Evolutionary conservation across 2,113 vertebrate genomes (phyloP).

Genomic region (Colaptes auratus): DNA sequence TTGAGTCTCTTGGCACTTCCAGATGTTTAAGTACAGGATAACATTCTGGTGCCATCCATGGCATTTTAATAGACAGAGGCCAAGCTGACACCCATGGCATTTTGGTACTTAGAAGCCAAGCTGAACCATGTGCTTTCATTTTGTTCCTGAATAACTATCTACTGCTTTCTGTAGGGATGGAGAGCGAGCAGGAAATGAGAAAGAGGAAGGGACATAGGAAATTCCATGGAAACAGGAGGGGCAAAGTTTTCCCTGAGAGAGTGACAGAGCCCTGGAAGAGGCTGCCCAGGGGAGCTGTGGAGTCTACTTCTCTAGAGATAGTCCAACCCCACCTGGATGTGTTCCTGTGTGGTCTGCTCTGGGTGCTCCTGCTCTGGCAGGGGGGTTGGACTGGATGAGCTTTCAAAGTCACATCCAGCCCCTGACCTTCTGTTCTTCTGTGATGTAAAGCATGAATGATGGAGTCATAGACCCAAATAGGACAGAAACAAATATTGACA

Average conservation of each 20-base stretch:
- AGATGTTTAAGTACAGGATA: not conserved
- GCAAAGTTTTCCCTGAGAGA: no score
- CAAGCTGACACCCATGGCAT: not conserved
- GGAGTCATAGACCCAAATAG: not conserved
- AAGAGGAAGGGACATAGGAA: not conserved
- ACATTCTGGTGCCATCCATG: not conserved
- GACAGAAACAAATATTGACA: not conserved
- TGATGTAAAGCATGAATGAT: not conserved
- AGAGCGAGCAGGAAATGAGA: not conserved
- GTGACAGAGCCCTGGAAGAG: no score
- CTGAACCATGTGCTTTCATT: not conserved
- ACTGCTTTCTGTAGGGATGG: not conserved
- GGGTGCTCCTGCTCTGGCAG: no score
- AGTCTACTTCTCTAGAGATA: no score
- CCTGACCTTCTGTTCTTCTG: no score
- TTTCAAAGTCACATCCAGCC: no score
- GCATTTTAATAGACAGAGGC: not conserved
- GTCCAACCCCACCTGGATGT: no score
- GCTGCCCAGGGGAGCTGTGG: no score
- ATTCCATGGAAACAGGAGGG: no score
- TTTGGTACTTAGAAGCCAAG: not conserved
- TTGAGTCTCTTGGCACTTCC: not conserved
- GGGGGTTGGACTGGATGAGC: no score
- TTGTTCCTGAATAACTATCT: not conserved
- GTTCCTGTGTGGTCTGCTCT: no score